Percentiles rank a stretch among this genome's conserved stretches.
Conservation (phyloP, 2,797 vertebrate genomes). For the Pristis pectinata region DNA sequence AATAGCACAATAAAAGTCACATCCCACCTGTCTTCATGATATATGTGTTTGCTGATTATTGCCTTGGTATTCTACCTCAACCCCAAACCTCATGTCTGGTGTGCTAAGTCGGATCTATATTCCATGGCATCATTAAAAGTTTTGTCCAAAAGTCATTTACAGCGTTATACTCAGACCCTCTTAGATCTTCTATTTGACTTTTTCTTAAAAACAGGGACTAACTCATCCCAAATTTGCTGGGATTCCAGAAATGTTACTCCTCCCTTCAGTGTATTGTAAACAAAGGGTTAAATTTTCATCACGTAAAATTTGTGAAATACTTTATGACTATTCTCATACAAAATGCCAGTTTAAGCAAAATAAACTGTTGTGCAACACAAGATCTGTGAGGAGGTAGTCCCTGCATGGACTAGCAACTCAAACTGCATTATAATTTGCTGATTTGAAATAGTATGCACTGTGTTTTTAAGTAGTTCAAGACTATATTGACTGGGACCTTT, state of each 20-base stretch:
- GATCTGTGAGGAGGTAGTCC: not conserved
- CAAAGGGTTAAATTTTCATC: not conserved
- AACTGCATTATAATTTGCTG: not conserved
- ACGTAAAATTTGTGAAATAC: not conserved
- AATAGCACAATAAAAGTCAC: not conserved
- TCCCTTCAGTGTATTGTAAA: not conserved
- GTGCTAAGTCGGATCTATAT: not conserved
- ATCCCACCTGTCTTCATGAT: too few species aligned
- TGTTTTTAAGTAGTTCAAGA: not conserved
- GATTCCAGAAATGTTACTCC: not conserved
- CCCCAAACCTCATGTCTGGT: not conserved
- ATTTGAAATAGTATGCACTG: not conserved
- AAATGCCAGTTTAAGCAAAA: not conserved
- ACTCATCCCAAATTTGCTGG: not conserved
- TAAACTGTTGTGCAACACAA: not conserved
- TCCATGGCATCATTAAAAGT: not conserved
- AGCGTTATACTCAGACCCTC: not conserved
- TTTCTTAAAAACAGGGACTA: not conserved
- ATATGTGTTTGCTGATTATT: not conserved
- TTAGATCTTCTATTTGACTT: not conserved
- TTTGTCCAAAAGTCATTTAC: not conserved
- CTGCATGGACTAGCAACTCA: not conserved
- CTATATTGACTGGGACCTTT: not conserved
- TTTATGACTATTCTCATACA: not conserved
- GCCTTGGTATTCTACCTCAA: not conserved